A percentile compares a stretch with the other conserved stretches of the same genome.
Evolutionary conservation across 2,797 vertebrate genomes (phyloP).

Genomic region (Leptatherina wallacei): DNA sequence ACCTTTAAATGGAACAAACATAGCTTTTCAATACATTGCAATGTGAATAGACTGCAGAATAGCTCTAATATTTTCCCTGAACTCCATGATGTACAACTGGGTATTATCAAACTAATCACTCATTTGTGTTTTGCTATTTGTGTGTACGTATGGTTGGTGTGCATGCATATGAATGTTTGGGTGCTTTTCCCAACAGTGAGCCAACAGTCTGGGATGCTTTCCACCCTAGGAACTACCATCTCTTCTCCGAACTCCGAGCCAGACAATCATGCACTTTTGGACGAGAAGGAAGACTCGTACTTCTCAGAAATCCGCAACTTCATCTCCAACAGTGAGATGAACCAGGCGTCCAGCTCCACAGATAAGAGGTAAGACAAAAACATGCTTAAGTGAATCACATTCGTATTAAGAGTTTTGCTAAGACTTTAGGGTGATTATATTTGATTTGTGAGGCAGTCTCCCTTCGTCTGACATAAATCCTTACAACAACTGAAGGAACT

Average conservation of each 20-base stretch:
- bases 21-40: slow-evolving; percentile 1
- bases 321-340: slow-evolving; percentile 97
- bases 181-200: slow-evolving; percentile 79
- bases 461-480: slow-evolving; percentile 10
- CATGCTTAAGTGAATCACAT: slow-evolving; percentile 17
- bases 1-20: not conserved
- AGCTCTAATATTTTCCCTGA: slow-evolving; percentile 16
- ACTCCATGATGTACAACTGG: slow-evolving; percentile 29
- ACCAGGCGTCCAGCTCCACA: slow-evolving; percentile 89
- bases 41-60: slow-evolving; percentile 19
- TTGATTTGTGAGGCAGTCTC: slow-evolving; percentile 25
- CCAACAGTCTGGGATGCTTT: slow-evolving; percentile 95
- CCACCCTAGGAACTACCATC: slow-evolving; percentile 94
- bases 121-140: not conserved
- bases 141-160: slow-evolving; percentile 4
- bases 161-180: slow-evolving; percentile 43
- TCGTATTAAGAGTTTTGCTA: slow-evolving; percentile 25
- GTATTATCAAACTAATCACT: slow-evolving; percentile 53
- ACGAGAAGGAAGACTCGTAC: slow-evolving; percentile 98
- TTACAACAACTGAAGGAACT: slow-evolving; percentile 17
- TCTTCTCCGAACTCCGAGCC: slow-evolving; percentile 98
- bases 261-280: slow-evolving; percentile 99
- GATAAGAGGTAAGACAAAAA: slow-evolving; percentile 89
- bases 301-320: slow-evolving; percentile 99
- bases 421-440: slow-evolving; percentile 34